Conservation (phyloP, 2,888 invertebrate genomes). For the Phlogophora meticulosa region DNA sequence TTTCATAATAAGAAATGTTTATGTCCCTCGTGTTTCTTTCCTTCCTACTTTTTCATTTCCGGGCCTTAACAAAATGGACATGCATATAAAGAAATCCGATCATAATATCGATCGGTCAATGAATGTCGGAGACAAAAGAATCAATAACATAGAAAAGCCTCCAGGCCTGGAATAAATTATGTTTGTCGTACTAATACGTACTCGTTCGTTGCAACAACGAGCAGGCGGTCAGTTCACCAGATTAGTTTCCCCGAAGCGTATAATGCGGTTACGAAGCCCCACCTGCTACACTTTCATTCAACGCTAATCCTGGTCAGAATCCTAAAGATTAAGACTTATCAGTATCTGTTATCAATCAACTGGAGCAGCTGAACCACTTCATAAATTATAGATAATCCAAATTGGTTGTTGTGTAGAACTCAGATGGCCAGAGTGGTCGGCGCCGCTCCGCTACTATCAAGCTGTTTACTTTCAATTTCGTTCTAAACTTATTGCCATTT, state of each 20-base stretch:
- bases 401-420: conserved; percentile 54
- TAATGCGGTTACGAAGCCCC: not conserved
- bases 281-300: conserved; percentile 13
- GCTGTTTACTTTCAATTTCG: conserved; percentile 81
- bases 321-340: conserved; percentile 39
- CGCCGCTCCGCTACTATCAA: conserved; percentile 54
- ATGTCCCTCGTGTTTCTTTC: too few species aligned
- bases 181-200: too few species aligned
- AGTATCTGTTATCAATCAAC: conserved; percentile 56
- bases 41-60: too few species aligned
- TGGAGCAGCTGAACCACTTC: conserved; percentile 55
- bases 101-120: too few species aligned
- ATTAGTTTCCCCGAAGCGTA: conserved; percentile 2
- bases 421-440: conserved; percentile 17
- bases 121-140: too few species aligned
- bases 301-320: conserved; percentile 23
- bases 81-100: too few species aligned
- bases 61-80: too few species aligned
- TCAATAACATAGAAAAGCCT: too few species aligned
- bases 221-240: not conserved
- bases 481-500: conserved; percentile 75
- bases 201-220: not conserved
- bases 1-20: too few species aligned
- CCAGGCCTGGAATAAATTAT: not conserved
- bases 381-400: conserved; percentile 59